Base-by-base conservation (phyloP, 92 coral and sea anemone species). In the Heliopora coerulea region DNA sequence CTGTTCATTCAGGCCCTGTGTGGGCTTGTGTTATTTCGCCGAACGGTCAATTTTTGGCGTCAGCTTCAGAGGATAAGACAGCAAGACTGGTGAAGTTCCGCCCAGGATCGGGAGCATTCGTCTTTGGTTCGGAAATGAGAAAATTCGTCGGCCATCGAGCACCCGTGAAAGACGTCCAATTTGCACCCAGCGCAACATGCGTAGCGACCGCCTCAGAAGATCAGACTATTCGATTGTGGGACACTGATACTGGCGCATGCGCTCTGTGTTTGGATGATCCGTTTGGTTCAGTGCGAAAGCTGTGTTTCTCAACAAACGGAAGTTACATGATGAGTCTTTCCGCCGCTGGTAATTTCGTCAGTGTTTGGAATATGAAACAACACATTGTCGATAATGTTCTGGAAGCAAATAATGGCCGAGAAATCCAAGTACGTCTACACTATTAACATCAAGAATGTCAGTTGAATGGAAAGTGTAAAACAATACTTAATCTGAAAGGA, bases 21-120 rank as follows among this genome's bases (percentile, higher is more conserved):
- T 61, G 78, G 15, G 86, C 89, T 56, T 95, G 99, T 28, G 63
- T 84, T 19, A 87, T 95, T 78, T 85, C 96, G 0, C 86, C 83
- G 57, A 89, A 88, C 69, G 99, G 99, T 31, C 78, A 79, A 8
- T 65, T 80, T 20, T 82, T 95, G 26, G 99, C 96, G 15, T 78
- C 96, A 13, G 87, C 86, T 20, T 95, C 99, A 15, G 77, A 56
- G 25, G 99, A 95, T 74, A 82, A 62, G 40, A 90, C 91, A 23
- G 86, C 85, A 7, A 87, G 99, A 11, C 73, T 86, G 1, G 81
- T 83, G 79, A 83, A 83, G 66, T 90, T 95, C 62, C 86, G 81
- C 18, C 91, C 96, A 1, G 99, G 96, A 9, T 75, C 91, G 3
- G 99, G 99, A 0, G 96, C 91, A 65, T 90, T 95, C 62, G 96